Percentiles rank a stretch among this genome's conserved stretches.
phyloP scores from a whole-genome alignment of 53 echinoderm and acorn worm species.

The Holothuria leucospilota region DNA sequence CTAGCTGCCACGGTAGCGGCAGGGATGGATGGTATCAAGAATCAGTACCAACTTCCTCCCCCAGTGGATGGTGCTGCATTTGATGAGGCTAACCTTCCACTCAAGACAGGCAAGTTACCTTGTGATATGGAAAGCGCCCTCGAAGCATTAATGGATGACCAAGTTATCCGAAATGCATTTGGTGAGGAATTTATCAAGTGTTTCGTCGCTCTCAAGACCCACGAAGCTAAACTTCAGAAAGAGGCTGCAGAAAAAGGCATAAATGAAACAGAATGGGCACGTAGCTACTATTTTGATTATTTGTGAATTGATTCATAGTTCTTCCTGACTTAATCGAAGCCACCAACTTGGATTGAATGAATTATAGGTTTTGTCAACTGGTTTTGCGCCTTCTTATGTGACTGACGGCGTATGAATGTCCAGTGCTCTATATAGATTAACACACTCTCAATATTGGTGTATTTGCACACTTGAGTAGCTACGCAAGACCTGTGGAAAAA shows the following conservation, averaged over 20 bases:
- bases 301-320: slow-evolving; percentile 15
- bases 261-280: slow-evolving; percentile 47
- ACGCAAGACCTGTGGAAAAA: no score
- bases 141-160: slow-evolving; percentile 38
- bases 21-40: slow-evolving; percentile 71
- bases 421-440: no score
- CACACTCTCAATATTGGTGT: no score
- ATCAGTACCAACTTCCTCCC: slow-evolving; percentile 46
- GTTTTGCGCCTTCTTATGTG: no score
- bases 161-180: slow-evolving; percentile 49
- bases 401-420: no score
- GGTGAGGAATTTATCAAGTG: slow-evolving; percentile 71
- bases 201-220: slow-evolving; percentile 58
- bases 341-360: no score
- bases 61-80: slow-evolving; percentile 39
- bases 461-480: no score
- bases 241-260: slow-evolving; percentile 45
- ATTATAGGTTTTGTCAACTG: no score
- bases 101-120: slow-evolving; percentile 47
- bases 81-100: slow-evolving; percentile 36
- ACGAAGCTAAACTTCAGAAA: slow-evolving; percentile 41
- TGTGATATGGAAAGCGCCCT: slow-evolving; percentile 60
- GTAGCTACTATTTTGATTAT: slow-evolving; percentile 54
- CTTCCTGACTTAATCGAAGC: no score
- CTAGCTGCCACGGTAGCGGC: slow-evolving; percentile 72